Conservation (phyloP, 1,140 invertebrate species). For the Nebria ingens region DNA sequence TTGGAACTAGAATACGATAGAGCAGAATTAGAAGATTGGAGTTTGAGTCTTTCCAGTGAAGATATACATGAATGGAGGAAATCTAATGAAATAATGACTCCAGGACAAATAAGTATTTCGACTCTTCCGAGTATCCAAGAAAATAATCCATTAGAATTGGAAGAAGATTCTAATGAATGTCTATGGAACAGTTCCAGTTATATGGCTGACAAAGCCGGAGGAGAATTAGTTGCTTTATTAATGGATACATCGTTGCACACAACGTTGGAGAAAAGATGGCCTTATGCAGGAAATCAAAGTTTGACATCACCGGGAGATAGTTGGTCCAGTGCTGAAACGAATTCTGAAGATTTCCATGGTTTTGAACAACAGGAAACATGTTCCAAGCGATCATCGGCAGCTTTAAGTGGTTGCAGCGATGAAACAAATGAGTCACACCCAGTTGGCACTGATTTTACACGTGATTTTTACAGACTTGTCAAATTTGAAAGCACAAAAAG, state of each 20-base stretch:
- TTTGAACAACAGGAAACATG: constrained; percentile 36
- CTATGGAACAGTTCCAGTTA: constrained; percentile 59
- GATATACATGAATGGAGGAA: constrained; percentile 45
- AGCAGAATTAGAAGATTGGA: constrained; percentile 70
- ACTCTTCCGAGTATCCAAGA: constrained; percentile 61
- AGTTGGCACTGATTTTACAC: constrained; percentile 63
- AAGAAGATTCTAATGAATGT: constrained; percentile 62
- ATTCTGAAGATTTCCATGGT: constrained; percentile 31
- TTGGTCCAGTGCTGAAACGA: constrained; percentile 46
- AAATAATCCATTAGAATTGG: constrained; percentile 56
- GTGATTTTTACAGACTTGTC: constrained; percentile 65
- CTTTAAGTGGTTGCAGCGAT: constrained; percentile 50
- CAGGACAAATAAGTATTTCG: constrained; percentile 46
- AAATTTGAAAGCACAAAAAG: constrained; percentile 72
- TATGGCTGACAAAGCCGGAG: constrained; percentile 39
- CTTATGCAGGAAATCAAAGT: constrained; percentile 27
- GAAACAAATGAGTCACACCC: constrained; percentile 50
- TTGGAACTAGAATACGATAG: constrained; percentile 61
- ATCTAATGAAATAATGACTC: constrained; percentile 39
- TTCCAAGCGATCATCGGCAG: constrained; percentile 56
- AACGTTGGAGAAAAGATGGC: constrained; percentile 40
- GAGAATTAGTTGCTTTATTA: constrained; percentile 38
- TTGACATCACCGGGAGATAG: constrained; percentile 48
- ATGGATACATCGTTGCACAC: constrained; percentile 30
- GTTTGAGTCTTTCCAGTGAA: constrained; percentile 57